Percentiles rank a stretch among this genome's conserved stretches.
phyloP scores from a whole-genome alignment of 2,113 vertebrate genomes.

The Trochalopteron elliotii region DNA sequence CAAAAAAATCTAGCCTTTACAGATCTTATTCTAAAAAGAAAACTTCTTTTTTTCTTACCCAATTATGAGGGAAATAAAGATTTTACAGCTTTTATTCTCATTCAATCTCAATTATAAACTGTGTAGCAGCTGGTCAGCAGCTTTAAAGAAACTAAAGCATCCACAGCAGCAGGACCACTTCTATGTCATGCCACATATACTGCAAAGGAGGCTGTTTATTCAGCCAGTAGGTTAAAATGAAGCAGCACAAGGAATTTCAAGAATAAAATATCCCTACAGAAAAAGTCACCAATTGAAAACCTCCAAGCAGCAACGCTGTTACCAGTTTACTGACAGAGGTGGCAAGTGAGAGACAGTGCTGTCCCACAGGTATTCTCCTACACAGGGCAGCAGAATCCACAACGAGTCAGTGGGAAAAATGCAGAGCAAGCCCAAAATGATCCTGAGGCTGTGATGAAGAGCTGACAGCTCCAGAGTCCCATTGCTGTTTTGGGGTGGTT shows the following conservation, averaged over 20 bases:
- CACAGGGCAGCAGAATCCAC: not conserved
- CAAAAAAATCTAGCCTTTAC: not conserved
- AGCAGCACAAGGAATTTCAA: not conserved
- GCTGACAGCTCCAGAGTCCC: not conserved
- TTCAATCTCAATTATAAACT: not conserved
- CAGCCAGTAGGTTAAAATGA: not conserved
- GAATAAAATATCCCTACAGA: accelerated
- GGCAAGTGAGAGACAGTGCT: not conserved
- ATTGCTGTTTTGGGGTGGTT: not conserved
- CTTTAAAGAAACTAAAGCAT: not conserved
- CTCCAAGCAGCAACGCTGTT: not conserved
- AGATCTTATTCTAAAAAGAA: not conserved
- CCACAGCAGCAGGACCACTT: not conserved
- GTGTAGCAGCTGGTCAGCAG: not conserved
- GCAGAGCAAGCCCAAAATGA: not conserved
- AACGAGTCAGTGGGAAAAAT: not conserved
- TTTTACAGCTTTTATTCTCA: not conserved
- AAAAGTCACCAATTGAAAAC: not conserved
- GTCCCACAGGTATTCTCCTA: not conserved
- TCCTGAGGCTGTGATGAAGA: not conserved
- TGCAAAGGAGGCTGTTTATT: not conserved
- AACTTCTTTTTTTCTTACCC: not conserved
- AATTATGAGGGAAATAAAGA: not conserved
- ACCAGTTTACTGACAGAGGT: not conserved
- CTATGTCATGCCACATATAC: not conserved